Percentiles rank a stretch among this genome's conserved stretches.
Conservation (phyloP, 1,140 invertebrate genomes). For the Nephila pilipes region DNA sequence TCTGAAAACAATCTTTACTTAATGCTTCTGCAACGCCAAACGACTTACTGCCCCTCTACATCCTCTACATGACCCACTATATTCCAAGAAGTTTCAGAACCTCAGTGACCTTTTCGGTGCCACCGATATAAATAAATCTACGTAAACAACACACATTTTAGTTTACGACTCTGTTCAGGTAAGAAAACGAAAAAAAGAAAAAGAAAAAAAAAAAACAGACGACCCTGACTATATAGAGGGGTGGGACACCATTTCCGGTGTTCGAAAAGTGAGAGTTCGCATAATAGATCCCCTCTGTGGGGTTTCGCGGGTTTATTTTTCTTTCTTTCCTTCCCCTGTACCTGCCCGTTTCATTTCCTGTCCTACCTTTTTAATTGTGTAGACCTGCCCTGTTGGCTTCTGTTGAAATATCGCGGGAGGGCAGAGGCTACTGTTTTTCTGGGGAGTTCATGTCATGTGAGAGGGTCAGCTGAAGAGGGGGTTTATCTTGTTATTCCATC, state of each 20-base stretch:
- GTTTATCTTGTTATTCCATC: background rate
- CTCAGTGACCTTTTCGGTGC: background rate
- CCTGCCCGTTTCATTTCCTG: conserved; percentile 42
- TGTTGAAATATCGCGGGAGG: background rate
- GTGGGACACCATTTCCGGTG: background rate
- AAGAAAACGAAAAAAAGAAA: background rate
- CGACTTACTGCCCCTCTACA: background rate
- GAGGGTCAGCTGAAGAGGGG: background rate
- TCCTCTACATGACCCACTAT: background rate
- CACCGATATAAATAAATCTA: background rate
- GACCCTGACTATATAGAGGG: background rate
- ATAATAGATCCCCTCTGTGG: background rate
- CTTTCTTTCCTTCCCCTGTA: background rate
- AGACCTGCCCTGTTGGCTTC: background rate
- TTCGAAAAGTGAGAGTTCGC: background rate
- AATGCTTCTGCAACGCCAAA: background rate
- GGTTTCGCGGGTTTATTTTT: background rate
- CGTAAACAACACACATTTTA: background rate
- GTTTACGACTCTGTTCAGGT: background rate
- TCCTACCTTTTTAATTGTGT: conserved; percentile 23
- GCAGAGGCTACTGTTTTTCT: background rate
- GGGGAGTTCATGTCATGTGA: background rate
- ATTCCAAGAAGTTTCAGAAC: background rate
- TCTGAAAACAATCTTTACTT: too few species aligned
- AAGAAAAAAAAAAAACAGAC: background rate